Evolutionary conservation across 1,140 invertebrate genomes (phyloP).

Genomic region (Pseudomyrmex cubaensis): DNA sequence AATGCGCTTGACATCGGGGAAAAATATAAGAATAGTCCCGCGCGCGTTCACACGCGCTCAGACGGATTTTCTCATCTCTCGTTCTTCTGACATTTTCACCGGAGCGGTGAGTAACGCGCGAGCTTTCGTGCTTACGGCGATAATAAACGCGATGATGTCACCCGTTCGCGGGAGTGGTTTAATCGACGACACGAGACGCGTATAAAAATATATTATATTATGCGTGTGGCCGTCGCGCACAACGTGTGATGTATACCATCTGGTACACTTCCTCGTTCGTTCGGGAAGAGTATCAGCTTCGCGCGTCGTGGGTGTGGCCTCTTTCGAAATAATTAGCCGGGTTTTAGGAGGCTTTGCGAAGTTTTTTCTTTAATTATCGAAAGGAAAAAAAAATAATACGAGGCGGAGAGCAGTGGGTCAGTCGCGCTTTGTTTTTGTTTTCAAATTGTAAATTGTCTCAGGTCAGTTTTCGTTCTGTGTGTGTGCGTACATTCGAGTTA

Average conservation of each 20-base stretch:
- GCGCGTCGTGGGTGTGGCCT: too few relatives aligned
- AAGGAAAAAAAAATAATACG: not conserved
- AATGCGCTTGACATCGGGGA: slow-evolving; percentile 15
- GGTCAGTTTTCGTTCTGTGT: too few relatives aligned
- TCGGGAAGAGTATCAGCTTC: not conserved
- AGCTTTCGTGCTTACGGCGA: slow-evolving; percentile 42
- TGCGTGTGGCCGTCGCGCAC: slow-evolving; percentile 1
- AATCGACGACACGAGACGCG: slow-evolving; percentile 28
- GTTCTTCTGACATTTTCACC: not conserved
- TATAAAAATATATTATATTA: slow-evolving; percentile 63
- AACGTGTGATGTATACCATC: slow-evolving; percentile 51
- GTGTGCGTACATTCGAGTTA: too few relatives aligned
- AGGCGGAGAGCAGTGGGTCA: not conserved
- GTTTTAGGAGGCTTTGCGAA: too few relatives aligned
- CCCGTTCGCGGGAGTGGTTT: slow-evolving; percentile 18
- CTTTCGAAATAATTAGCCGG: slow-evolving; percentile 18
- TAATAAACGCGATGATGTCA: slow-evolving; percentile 58
- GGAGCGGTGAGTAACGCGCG: not conserved
- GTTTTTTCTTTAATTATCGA: slow-evolving; percentile 38
- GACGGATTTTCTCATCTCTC: too few relatives aligned
- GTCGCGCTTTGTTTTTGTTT: not conserved
- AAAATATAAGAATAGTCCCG: slow-evolving; percentile 22
- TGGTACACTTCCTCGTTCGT: slow-evolving; percentile 60
- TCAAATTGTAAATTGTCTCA: too few relatives aligned
- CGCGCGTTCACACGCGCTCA: too few relatives aligned